Conservation (phyloP, 1,140 invertebrate genomes). For the Bicyclus anynana region DNA sequence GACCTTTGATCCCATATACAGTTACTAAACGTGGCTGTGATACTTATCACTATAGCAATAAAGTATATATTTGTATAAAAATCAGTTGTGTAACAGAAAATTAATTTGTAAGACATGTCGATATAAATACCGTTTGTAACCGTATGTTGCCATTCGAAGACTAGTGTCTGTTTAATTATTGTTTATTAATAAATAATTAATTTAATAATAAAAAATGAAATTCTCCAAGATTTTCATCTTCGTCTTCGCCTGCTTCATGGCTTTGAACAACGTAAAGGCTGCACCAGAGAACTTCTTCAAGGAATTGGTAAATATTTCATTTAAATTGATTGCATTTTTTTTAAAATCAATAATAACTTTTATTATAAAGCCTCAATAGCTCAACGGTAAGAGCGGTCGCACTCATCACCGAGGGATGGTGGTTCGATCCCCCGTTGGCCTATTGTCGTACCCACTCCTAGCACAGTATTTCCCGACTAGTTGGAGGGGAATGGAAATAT, state of each 20-base stretch:
- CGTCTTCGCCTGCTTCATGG: conserved; percentile 14
- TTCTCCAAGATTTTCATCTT: conserved; percentile 16
- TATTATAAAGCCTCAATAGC: no score
- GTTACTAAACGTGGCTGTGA: not conserved
- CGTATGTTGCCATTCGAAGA: not conserved
- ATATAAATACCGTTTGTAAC: not conserved
- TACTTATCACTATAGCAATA: not conserved
- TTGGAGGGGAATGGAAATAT: no score
- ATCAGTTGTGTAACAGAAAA: not conserved
- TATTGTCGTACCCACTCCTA: no score
- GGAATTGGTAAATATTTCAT: conserved; percentile 23
- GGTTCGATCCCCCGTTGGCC: no score
- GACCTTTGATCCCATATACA: not conserved
- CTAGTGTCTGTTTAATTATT: not conserved
- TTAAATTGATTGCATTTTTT: conserved; percentile 1
- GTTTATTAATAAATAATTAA: not conserved
- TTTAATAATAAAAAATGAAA: conserved; percentile 13
- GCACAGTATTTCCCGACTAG: no score
- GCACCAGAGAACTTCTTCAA: conserved; percentile 27
- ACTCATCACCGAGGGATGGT: no score
- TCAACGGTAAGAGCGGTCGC: no score
- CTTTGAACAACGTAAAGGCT: conserved; percentile 12
- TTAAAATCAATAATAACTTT: no score
- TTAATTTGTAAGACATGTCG: not conserved
- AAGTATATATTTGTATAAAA: not conserved